Evolutionary conservation across 2,888 invertebrate genomes (phyloP), one percentile per base, ranked within the genome.

Genomic region (Tetranychus piercei): DNA sequence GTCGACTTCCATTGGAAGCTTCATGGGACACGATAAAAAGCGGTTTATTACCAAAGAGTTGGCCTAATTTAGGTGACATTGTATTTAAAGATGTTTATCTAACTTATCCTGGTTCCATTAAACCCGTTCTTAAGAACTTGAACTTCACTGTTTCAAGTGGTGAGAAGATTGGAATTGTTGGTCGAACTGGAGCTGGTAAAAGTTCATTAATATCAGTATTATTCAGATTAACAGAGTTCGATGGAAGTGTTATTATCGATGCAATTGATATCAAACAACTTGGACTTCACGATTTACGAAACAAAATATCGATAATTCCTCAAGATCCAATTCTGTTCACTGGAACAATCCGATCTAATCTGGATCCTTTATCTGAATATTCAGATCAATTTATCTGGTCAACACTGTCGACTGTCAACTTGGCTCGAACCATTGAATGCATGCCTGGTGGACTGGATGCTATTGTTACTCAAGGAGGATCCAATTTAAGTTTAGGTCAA

Each of bases 291-390:
- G 89, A 90, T 80, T 83, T 94, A 44, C 85, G 94, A 72, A 87
- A 86, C 74, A 88, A 88, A 79, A 90, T 94, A 75, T 89, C 94
- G 0, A 94, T 94, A 76, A 94, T 94, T 80, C 94, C 94, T 0
- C 94, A 94, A 80, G 92, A 92, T 80, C 92, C 93, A 0, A 88
- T 92, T 43, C 82, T 93, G 34, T 93, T 94, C 83, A 89, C 90
- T 0, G 93, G 93, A 70, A 89, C 91, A 2, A 86, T 94, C 85
- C 85, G 94, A 3, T 88, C 89, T 80, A 94, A 94, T 84, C 85
- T 94, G 76, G 94, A 94, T 84, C 94, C 94, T 0, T 92, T 93
- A 81, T 87, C 89, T 77, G 88, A 89, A 80, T 90, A 88, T 80
- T 85, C 87, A 0, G 94, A 94, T 79, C 86, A 86, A 15, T 86